These are phyloP conservation scores for Tupiocoris notatus DNA, from an alignment of 2,888 invertebrate genomes.

Conservation along the genomic window DNA sequence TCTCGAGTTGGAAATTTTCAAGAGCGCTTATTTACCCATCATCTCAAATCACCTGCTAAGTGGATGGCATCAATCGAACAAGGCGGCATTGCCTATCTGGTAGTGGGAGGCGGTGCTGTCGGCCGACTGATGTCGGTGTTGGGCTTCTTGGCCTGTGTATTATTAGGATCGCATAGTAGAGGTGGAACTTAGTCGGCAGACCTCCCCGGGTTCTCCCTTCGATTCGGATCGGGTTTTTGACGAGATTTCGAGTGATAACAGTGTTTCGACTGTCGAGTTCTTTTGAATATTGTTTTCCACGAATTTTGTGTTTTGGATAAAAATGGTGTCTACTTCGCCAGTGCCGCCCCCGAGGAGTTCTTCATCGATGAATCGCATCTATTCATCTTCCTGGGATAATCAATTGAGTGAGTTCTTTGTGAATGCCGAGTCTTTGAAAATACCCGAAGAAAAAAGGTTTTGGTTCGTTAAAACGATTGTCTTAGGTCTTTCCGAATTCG, in stretches of 20 bases:
- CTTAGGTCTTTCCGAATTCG: no score
- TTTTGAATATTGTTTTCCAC: no score
- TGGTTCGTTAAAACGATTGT: no score
- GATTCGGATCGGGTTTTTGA: not conserved
- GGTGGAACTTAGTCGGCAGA: not conserved
- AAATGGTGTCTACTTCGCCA: slow-evolving; percentile 34
- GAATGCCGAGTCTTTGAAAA: no score
- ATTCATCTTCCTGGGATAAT: slow-evolving; percentile 34
- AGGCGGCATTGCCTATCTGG: not conserved
- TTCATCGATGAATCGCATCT: slow-evolving; percentile 28
- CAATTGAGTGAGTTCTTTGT: slow-evolving; percentile 42
- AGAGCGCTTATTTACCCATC: no score
- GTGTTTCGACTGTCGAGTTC: not conserved
- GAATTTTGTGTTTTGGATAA: not conserved
- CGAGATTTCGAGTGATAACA: not conserved
- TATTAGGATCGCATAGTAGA: not conserved
- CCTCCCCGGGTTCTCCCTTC: not conserved
- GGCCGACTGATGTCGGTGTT: not conserved
- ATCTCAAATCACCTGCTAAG: no score
- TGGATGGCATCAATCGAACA: no score
- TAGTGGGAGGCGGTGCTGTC: not conserved
- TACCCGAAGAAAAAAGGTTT: no score
- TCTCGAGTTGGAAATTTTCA: no score
- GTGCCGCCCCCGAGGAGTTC: slow-evolving; percentile 32
- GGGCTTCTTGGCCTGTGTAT: not conserved